phyloP scores from a whole-genome alignment of 2,797 vertebrate species.

The Spea hammondii region DNA sequence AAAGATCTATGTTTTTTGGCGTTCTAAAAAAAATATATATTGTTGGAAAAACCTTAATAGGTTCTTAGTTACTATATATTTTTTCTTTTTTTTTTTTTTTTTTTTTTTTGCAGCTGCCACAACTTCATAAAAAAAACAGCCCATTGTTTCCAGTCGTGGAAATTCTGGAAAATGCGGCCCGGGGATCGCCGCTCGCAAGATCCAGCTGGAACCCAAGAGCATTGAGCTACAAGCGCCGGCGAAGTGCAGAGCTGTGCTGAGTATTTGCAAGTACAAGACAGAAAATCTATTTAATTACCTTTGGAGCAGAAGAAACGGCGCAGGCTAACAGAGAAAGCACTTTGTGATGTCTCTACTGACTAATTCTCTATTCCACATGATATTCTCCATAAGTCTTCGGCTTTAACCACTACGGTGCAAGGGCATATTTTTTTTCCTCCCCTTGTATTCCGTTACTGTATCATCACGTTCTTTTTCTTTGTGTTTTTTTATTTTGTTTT shows the following conservation, averaged over 20 bases:
- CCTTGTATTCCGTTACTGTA: neutral
- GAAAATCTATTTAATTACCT: slow-evolving; percentile 99
- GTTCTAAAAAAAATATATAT: too few relatives aligned
- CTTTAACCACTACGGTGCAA: slow-evolving; percentile 32
- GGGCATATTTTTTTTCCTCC: neutral
- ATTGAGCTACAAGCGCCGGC: slow-evolving; percentile 79
- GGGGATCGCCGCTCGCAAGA: slow-evolving; percentile 68
- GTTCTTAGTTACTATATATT: too few relatives aligned
- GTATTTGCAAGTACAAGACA: slow-evolving; percentile 98
- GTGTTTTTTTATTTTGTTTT: slow-evolving; percentile 3
- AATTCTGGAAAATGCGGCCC: slow-evolving; percentile 66
- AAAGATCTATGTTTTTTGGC: too few relatives aligned
- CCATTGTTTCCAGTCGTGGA: slow-evolving; percentile 56
- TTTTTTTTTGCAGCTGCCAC: too few relatives aligned
- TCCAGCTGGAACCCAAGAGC: slow-evolving; percentile 80
- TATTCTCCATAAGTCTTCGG: slow-evolving; percentile 49
- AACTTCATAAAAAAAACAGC: too few relatives aligned
- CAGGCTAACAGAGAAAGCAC: slow-evolving; percentile 86
- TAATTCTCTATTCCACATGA: slow-evolving; percentile 67
- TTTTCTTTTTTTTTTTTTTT: too few relatives aligned
- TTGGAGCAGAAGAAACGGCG: slow-evolving; percentile 92
- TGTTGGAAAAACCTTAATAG: too few relatives aligned
- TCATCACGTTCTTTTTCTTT: neutral
- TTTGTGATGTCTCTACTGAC: slow-evolving; percentile 80
- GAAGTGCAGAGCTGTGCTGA: slow-evolving; percentile 92